Evolutionary conservation across 2,888 invertebrate genomes (phyloP), one percentile per base, ranked within the genome.

Genomic region (Aethes cnicana): DNA sequence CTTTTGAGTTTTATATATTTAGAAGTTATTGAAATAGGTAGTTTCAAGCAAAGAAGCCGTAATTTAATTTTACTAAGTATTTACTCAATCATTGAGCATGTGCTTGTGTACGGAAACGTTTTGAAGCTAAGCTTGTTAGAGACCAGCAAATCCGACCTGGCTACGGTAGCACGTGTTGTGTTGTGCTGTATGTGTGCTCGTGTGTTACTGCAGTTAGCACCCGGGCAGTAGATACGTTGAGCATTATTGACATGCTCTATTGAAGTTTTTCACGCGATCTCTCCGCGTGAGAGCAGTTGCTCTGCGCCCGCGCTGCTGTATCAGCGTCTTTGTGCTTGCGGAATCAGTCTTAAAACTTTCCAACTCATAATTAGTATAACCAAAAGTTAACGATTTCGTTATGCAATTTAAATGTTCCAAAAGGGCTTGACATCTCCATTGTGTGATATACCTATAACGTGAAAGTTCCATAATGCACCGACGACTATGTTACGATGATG

Each of bases 251-350:
- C 73, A 79, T 84, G 83, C 74, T 80, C 72, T 78, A 81, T 67
- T 62, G 77, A 70, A 69, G 81, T 81, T 85, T 86, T 87, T 82
- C 87, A 85, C 82, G 85, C 86, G 87, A 88, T 88, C 87, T 89
- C 88, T 83, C 87, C 69, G 65, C 73, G 69, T 81, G 83, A 86
- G 85, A 85, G 73, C 85, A 87, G 87, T 86, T 74, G 72, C 55
- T 60, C 62, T 72, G 80, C 80, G 83, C 68, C 63, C 75, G 82
- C 80, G 81, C 69, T 64, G 65, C 75, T 68, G 67, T 62, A 66
- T 65, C 68, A 72, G 72, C 79, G 78, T 70, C 71, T 77, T 66
- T 67, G 17, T 17, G 43, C 68, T 69, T 32, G 16, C 20, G 25
- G 20, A 14, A 18, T 12, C 41, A 4, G 11, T 18, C 12, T 37